Base-by-base conservation (phyloP, 1,140 invertebrate genomes). In the Drosophila nigrodunni region DNA sequence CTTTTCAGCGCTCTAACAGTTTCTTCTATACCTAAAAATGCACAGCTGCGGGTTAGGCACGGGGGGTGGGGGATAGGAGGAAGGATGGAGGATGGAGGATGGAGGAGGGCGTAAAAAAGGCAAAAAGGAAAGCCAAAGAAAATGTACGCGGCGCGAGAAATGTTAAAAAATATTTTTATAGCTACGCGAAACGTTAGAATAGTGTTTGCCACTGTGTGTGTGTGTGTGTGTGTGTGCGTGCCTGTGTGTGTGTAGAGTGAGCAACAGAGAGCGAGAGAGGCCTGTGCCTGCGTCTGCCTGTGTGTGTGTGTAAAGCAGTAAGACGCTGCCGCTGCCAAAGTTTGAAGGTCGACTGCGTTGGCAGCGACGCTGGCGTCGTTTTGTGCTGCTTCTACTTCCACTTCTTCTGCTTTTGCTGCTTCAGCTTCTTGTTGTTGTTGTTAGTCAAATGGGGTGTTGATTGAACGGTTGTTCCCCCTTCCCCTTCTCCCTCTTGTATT, bases 111-210 rank as follows among this genome's bases (percentile, higher is more conserved):
- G 39, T 11, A 11, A 13, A 43, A 43, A 13, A 54, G n/a, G n/a
- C 13, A 34, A 39, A 64, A 76, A 71, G 64, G 65, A 70, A 75
- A 77, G 49, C 49, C 72, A 86, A 86, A 81, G 81, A 83, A 83
- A 82, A 80, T 80, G 80, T 77, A 80, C 66, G 77, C 80, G 76
- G 49, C 73, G 78, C 77, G 77, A 88, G 80, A 88, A 87, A 87
- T 88, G 83, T 73, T 87, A 83, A 87, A 87, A 88, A 87, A 87
- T 87, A 87, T 83, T 88, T 87, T 87, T 88, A 87, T 87, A 87
- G 83, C 83, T 88, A 47, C 85, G 85, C 80, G 85, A 89, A 83
- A 83, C 78, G 85, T 89, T 89, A 89, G 85, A 89, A 89, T 89
- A 89, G 85, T 89, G 85, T 83, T 88, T 89, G 85, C 55, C 25